These are phyloP conservation scores for Scrobipalpa costella DNA, from an alignment of 2,888 invertebrate genomes.

Conservation along the genomic window DNA sequence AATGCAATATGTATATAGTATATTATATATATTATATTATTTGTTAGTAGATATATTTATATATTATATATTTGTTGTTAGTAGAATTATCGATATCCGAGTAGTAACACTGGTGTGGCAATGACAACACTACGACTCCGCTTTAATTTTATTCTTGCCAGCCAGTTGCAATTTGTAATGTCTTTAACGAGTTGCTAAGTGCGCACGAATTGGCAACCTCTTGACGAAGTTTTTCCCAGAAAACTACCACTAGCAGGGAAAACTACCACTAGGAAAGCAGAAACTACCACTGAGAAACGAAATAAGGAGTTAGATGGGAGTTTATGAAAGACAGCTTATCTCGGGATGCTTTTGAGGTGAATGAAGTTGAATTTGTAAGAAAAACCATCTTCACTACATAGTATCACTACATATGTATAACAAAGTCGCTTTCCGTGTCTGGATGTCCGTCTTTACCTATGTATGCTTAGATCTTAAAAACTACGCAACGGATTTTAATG, in stretches of 20 bases:
- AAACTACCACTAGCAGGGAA: constrained; percentile 12
- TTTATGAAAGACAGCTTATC: constrained; percentile 18
- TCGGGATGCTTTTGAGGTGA: not conserved
- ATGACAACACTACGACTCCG: constrained; percentile 3
- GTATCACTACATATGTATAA: too few species aligned
- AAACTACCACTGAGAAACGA: not conserved
- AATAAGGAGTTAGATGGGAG: not conserved
- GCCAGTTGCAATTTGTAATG: constrained; percentile 20
- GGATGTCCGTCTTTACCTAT: too few species aligned
- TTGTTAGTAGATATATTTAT: too few species aligned
- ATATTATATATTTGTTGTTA: too few species aligned
- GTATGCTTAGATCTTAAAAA: too few species aligned
- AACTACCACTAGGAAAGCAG: constrained; percentile 1
- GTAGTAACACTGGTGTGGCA: too few species aligned
- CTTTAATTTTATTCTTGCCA: constrained; percentile 26
- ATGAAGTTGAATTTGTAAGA: constrained; percentile 5
- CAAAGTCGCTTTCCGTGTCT: too few species aligned
- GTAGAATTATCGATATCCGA: not conserved
- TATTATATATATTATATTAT: too few species aligned
- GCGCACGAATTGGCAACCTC: constrained; percentile 21
- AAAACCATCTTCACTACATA: not conserved
- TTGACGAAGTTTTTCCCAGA: constrained; percentile 15
- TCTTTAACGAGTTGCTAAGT: constrained; percentile 23
- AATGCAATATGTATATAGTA: too few species aligned
- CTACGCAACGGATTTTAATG: too few species aligned